Percentiles rank a stretch among this genome's conserved stretches.
Conservation (phyloP, 2,888 invertebrate species). For the Autographa pulchrina region DNA sequence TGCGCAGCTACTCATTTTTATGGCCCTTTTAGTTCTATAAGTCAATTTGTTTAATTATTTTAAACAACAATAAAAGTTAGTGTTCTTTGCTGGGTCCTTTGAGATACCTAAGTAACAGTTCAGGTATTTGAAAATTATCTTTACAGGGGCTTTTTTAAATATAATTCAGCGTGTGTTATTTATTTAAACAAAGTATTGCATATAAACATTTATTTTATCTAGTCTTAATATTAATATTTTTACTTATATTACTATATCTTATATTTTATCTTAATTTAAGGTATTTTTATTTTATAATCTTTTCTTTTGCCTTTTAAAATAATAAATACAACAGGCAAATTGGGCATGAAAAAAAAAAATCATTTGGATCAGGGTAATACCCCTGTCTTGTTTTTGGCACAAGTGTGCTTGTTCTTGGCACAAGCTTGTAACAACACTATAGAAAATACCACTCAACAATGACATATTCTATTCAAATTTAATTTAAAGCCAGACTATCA, state of each 20-base stretch:
- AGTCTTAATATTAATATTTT: slow-evolving; percentile 19
- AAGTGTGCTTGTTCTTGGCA: neutral
- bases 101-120: too few relatives aligned
- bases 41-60: too few relatives aligned
- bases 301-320: neutral
- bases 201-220: slow-evolving; percentile 49
- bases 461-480: neutral
- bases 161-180: neutral
- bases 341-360: too few relatives aligned
- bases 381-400: slow-evolving; percentile 1
- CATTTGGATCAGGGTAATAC: neutral
- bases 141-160: neutral
- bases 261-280: slow-evolving; percentile 34
- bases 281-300: slow-evolving; percentile 1
- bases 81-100: too few relatives aligned
- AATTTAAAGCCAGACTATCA: slow-evolving; percentile 12
- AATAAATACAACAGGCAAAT: too few relatives aligned
- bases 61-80: too few relatives aligned
- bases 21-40: too few relatives aligned
- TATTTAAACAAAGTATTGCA: slow-evolving; percentile 25
- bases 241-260: slow-evolving; percentile 31
- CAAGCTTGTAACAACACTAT: neutral
- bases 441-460: neutral
- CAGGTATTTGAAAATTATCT: too few relatives aligned
- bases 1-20: too few relatives aligned